These are phyloP conservation scores for Bugulina stolonifera DNA, from an alignment of 2,888 invertebrate species.

Conservation along the genomic window DNA sequence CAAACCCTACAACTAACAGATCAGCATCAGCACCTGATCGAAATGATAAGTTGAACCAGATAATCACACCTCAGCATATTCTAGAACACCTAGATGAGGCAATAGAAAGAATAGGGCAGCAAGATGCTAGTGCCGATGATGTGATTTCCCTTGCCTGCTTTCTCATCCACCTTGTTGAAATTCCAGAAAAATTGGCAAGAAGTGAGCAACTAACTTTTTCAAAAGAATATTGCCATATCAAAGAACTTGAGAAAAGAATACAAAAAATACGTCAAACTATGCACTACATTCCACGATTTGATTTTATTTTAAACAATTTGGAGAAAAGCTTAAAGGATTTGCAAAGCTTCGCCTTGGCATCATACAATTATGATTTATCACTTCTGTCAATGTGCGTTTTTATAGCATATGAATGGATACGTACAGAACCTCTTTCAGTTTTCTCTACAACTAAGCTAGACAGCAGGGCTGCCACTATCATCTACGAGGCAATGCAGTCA, in stretches of 20 bases:
- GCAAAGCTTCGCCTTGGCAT: not conserved
- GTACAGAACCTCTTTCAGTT: constrained; percentile 1
- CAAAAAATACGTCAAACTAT: not conserved
- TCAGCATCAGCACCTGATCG: not conserved
- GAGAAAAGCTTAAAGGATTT: not conserved
- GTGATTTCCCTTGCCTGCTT: not conserved
- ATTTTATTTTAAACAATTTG: not conserved
- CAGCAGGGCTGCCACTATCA: not conserved
- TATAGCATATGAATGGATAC: constrained; percentile 25
- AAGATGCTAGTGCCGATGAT: not conserved
- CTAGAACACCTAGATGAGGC: not conserved
- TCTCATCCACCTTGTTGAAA: not conserved
- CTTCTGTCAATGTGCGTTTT: constrained; percentile 10
- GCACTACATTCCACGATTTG: constrained; percentile 9
- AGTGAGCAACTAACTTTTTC: not conserved
- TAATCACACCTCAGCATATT: not conserved
- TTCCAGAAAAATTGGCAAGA: constrained; percentile 5
- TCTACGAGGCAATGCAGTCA: constrained; percentile 1
- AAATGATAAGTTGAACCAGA: no score
- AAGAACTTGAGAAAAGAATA: not conserved
- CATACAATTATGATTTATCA: not conserved
- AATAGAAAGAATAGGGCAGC: not conserved
- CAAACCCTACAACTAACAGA: not conserved
- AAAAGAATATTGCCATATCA: not conserved
- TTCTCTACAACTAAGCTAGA: constrained; percentile 6